Percentiles rank a stretch among this genome's conserved stretches.
Evolutionary conservation across 2,888 invertebrate species (phyloP).

Genomic region (Mythimna albipuncta): DNA sequence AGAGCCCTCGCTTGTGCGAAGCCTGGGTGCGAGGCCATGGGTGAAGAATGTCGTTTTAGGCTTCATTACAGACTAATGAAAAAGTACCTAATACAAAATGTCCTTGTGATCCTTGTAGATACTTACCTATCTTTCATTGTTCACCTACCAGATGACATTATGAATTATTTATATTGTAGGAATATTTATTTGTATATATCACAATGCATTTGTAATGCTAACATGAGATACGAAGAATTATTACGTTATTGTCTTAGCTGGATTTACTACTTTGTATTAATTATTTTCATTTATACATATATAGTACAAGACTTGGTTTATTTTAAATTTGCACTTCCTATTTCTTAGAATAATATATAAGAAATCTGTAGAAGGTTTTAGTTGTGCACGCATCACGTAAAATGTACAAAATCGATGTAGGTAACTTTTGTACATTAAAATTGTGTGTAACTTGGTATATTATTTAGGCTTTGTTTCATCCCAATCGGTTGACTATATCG

Average conservation of each 20-base stretch:
- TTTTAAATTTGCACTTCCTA: not conserved
- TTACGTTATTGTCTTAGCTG: constrained; percentile 12
- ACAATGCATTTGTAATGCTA: constrained; percentile 33
- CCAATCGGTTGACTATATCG: too few species aligned
- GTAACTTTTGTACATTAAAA: too few species aligned
- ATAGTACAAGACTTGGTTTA: not conserved
- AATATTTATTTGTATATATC: constrained; percentile 43
- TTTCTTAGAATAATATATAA: not conserved
- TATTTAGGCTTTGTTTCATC: too few species aligned
- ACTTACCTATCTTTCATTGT: not conserved
- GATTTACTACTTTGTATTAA: constrained; percentile 3
- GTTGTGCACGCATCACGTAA: too few species aligned
- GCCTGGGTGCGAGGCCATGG: too few species aligned
- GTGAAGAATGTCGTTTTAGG: too few species aligned
- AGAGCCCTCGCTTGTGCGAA: too few species aligned
- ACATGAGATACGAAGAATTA: constrained; percentile 41
- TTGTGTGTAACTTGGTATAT: too few species aligned
- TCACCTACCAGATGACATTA: constrained; percentile 11
- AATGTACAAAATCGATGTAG: too few species aligned
- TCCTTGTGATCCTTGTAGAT: not conserved
- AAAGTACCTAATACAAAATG: not conserved
- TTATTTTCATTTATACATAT: not conserved
- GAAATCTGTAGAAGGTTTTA: too few species aligned
- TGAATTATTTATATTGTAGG: constrained; percentile 35
- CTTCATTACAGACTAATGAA: too few species aligned